phyloP scores from a whole-genome alignment of 2,888 invertebrate species.

The Blastobasis lacticolella region DNA sequence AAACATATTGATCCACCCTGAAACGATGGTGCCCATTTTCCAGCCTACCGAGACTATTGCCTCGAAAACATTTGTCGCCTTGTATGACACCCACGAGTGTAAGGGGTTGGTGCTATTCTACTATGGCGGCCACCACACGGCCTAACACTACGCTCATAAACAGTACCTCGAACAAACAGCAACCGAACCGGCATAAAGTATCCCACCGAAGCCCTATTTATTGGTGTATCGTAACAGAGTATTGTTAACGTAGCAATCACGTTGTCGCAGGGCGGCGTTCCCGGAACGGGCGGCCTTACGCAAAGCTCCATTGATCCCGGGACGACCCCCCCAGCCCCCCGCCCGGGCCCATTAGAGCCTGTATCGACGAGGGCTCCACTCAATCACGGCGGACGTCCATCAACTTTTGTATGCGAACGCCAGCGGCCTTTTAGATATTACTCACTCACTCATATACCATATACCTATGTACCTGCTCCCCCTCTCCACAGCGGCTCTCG shows the following conservation, averaged over 20 bases:
- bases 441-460: conserved; percentile 15
- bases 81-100: no score
- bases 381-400: conserved; percentile 62
- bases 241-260: conserved; percentile 39
- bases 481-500: conserved; percentile 23
- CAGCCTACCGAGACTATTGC: no score
- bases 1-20: no score
- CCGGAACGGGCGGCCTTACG: conserved; percentile 28
- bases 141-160: no score
- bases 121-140: no score
- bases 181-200: background rate
- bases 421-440: conserved; percentile 38
- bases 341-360: conserved; percentile 53
- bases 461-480: no score
- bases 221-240: conserved; percentile 21
- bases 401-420: conserved; percentile 48
- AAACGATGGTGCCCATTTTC: no score
- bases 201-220: background rate
- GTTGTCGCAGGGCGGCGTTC: conserved; percentile 36
- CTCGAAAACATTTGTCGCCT: no score
- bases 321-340: conserved; percentile 16
- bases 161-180: background rate
- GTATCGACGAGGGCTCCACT: conserved; percentile 54
- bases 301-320: conserved; percentile 33
- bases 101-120: no score